Conservation (phyloP, 1,140 invertebrate genomes). For the Alviniconcha marisindica region DNA sequence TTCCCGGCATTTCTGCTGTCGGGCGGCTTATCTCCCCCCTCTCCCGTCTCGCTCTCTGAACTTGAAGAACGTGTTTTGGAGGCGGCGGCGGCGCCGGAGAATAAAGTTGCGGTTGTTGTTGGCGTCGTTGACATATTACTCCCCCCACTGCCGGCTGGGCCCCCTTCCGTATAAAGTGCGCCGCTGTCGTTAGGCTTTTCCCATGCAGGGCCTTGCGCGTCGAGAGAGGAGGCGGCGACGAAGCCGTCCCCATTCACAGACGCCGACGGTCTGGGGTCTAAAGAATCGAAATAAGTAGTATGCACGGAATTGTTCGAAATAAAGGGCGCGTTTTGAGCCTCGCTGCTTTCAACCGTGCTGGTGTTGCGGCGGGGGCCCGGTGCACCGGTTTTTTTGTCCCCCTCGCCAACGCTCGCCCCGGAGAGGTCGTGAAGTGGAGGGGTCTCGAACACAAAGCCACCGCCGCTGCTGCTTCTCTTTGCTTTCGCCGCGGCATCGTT, state of each 20-base stretch:
- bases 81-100: neutral
- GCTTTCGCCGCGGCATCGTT: neutral
- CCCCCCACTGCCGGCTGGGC: no score
- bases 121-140: no score
- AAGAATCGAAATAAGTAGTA: neutral
- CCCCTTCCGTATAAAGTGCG: no score
- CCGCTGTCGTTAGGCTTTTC: no score
- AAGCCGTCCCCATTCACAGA: neutral
- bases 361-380: neutral
- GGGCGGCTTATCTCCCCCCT: neutral
- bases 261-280: neutral
- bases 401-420: no score
- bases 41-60: neutral
- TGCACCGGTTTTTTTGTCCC: neutral
- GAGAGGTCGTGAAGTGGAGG: neutral
- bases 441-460: neutral
- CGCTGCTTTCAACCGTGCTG: neutral
- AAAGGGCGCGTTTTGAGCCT: neutral
- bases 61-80: slow-evolving; percentile 14
- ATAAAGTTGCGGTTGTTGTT: neutral
- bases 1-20: no score
- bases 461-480: neutral
- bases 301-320: neutral
- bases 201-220: neutral
- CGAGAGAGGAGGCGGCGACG: neutral